Base-by-base conservation (phyloP, 2,113 vertebrate species). In the Herpailurus yagouaroundi region DNA sequence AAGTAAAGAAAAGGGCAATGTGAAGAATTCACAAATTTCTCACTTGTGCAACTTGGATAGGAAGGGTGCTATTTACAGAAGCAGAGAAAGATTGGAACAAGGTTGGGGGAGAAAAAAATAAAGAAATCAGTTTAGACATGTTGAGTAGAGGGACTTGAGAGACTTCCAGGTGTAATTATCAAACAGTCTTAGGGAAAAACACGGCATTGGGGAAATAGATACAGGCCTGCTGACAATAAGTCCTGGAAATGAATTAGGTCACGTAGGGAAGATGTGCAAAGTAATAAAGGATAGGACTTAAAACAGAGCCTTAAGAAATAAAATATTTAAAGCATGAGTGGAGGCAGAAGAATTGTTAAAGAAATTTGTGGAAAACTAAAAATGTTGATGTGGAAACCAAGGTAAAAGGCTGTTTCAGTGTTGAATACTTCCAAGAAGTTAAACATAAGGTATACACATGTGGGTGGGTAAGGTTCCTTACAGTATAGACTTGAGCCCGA, bases 311-410 rank as follows among this genome's bases (percentile, higher is more conserved):
- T 52, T 94, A 86, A 85, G 33, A 29, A 79, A 77, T 82, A 50
- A 76, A 92, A 57, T 86, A 7, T 48, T 94, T 73, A 73, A 91
- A 33, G 25, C 4, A 6, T 63, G 66, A 27, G 14, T 81, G 21
- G 80, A 87, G 38, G 21, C 71, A 13, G 64, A 89, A 21, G 18
- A 89, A 85, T 55, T 96, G 74, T 31, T 36, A 89, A 74, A 85
- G n/a, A 92, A 90, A 77, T 83, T 73, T 77, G 33, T 87, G 9
- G 69, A 77, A 90, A 93, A 87, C n/a, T 45, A 55, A 82, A 89
- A 94, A 52, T 33, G 63, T 48, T 76, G 25, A 60, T 69, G 13
- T 88, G 36, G 25, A 86, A 89, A 48, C 48, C 36, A 68, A 71
- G 36, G 68, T 93, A 63, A 85, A 92, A 83, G 25, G 16, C 7